phyloP scores from a whole-genome alignment of 2,113 vertebrate species.

The Heterotilapia buettikoferi region DNA sequence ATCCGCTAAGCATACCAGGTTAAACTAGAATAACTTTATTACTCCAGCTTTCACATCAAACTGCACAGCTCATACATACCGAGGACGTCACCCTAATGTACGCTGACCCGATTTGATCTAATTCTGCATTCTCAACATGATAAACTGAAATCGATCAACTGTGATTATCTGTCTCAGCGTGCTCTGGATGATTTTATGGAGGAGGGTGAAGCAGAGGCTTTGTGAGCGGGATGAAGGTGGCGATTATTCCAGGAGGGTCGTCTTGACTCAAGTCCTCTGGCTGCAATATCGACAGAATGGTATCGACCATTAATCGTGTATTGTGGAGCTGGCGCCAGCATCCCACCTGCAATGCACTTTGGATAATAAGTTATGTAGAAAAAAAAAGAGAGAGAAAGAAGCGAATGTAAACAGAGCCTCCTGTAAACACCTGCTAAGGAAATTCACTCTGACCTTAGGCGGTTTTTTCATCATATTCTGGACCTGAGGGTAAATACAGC shows the following conservation, averaged over 20 bases:
- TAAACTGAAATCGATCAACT: constrained; percentile 36
- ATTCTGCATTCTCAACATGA: constrained; percentile 29
- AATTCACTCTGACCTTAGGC: background rate
- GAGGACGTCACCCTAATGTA: background rate
- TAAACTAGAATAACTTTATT: background rate
- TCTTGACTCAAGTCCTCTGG: background rate
- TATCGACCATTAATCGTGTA: constrained; percentile 7
- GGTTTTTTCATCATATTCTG: background rate
- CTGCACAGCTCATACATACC: background rate
- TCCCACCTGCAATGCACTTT: constrained; percentile 3
- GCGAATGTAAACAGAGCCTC: background rate
- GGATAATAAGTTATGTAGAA: background rate
- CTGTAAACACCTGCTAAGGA: constrained; percentile 8
- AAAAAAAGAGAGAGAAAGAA: background rate
- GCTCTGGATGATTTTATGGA: constrained; percentile 1
- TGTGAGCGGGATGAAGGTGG: background rate
- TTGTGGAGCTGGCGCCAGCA: background rate
- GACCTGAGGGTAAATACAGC: background rate
- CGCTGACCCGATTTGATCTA: constrained; percentile 9
- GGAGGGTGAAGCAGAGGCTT: background rate
- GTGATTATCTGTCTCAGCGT: constrained; percentile 13
- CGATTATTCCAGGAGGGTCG: constrained; percentile 21
- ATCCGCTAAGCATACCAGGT: background rate
- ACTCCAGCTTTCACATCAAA: background rate
- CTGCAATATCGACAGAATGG: constrained; percentile 30